Conservation (phyloP, 2,888 invertebrate genomes). For the Dryomyza anilis region DNA sequence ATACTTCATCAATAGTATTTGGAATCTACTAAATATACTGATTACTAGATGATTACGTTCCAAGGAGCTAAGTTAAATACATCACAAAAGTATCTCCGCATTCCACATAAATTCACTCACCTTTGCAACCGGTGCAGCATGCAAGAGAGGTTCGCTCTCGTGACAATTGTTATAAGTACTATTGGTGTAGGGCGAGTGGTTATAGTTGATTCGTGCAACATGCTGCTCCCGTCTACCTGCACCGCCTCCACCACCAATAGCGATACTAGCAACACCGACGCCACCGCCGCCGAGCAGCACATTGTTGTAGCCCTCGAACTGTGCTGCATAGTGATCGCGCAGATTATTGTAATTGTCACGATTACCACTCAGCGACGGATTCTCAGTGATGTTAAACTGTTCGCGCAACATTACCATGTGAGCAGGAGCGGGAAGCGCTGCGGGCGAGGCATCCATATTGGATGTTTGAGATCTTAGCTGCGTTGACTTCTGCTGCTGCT, state of each 20-base stretch:
- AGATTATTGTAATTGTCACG: slow-evolving; percentile 47
- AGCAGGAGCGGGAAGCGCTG: slow-evolving; percentile 59
- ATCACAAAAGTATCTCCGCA: slow-evolving; percentile 34
- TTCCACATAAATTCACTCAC: slow-evolving; percentile 49
- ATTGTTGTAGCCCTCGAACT: slow-evolving; percentile 50
- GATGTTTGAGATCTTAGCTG: slow-evolving; percentile 30
- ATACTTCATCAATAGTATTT: too few species aligned
- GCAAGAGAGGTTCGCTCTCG: slow-evolving; percentile 61
- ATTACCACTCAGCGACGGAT: slow-evolving; percentile 59
- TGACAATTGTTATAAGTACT: slow-evolving; percentile 58
- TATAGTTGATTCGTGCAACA: slow-evolving; percentile 32
- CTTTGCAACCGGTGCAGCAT: slow-evolving; percentile 60
- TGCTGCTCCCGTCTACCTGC: slow-evolving; percentile 36
- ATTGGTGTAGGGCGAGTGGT: slow-evolving; percentile 40
- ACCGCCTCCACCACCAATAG: too few species aligned
- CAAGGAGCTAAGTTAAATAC: background rate
- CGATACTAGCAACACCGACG: too few species aligned
- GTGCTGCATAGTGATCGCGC: slow-evolving; percentile 46
- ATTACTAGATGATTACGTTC: too few species aligned
- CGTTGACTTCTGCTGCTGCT: slow-evolving; percentile 34
- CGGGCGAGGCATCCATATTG: slow-evolving; percentile 2
- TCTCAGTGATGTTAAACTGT: slow-evolving; percentile 61
- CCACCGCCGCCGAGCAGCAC: slow-evolving; percentile 40
- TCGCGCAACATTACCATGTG: slow-evolving; percentile 64
- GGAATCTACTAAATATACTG: too few species aligned